These are phyloP conservation scores for Metalampra italica DNA, from an alignment of 2,888 invertebrate species.

Conservation along the genomic window DNA sequence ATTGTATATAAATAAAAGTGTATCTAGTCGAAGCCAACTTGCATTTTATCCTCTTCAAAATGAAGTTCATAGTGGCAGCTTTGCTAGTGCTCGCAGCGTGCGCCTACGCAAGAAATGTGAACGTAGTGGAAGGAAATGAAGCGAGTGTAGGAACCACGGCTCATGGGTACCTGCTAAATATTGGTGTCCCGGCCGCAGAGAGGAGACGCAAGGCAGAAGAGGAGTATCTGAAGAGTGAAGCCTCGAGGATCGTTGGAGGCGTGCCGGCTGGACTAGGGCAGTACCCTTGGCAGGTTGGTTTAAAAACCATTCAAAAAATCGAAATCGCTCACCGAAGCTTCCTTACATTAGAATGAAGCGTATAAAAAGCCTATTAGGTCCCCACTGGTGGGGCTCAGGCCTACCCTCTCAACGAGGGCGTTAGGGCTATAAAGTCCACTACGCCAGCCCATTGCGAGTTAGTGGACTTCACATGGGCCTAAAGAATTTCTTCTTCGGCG, in stretches of 20 bases:
- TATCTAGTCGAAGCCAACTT: no score
- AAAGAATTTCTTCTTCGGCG: no score
- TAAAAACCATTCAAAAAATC: no score
- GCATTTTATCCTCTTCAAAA: not conserved
- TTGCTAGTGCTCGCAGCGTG: not conserved
- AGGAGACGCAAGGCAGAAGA: constrained; percentile 39
- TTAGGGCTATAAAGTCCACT: no score
- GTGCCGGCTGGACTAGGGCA: constrained; percentile 29
- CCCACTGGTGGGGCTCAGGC: no score
- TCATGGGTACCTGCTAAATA: constrained; percentile 35
- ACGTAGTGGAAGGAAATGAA: not conserved
- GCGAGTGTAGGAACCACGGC: constrained; percentile 22
- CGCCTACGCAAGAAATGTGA: not conserved
- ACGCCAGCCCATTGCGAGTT: no score
- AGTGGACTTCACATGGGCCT: no score
- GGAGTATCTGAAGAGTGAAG: constrained; percentile 15
- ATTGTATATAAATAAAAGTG: no score
- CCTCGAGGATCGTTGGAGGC: constrained; percentile 43
- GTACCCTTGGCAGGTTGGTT: constrained; percentile 41
- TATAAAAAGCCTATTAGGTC: no score
- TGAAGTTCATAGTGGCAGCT: not conserved
- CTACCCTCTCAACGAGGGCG: no score
- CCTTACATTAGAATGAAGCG: not conserved
- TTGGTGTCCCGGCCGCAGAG: constrained; percentile 39
- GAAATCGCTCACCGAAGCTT: not conserved